phyloP scores from a whole-genome alignment of 2,888 invertebrate species.

The Gisinianus flammeolus region DNA sequence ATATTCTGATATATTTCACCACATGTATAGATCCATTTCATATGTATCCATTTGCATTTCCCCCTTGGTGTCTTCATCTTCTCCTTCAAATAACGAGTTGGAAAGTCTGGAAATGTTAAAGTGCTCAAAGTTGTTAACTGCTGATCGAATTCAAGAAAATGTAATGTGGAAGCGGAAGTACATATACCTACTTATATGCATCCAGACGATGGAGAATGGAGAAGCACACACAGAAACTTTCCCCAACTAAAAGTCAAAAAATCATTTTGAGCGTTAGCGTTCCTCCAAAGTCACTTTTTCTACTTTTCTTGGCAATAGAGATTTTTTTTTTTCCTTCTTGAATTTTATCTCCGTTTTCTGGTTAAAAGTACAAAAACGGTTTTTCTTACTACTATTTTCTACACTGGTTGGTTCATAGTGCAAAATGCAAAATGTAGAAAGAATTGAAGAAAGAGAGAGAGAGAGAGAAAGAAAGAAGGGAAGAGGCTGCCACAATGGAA shows the following conservation, averaged over 20 bases:
- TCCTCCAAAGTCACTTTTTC: not conserved
- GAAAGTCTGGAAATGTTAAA: conserved; percentile 16
- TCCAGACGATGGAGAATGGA: not conserved
- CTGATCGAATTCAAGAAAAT: conserved; percentile 23
- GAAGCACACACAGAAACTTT: conserved; percentile 15
- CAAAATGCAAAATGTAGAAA: no score
- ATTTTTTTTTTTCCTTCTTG: conserved; percentile 13
- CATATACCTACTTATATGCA: not conserved
- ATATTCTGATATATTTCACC: no score
- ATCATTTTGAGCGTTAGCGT: not conserved
- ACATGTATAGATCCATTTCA: no score
- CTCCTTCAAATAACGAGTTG: conserved; percentile 8
- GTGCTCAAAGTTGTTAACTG: conserved; percentile 11
- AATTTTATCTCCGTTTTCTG: conserved; percentile 30
- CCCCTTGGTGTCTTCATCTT: no score
- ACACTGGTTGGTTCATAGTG: no score
- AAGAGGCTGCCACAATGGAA: conserved; percentile 24
- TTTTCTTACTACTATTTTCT: no score
- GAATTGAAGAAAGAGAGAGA: not conserved
- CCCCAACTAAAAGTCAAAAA: conserved; percentile 19
- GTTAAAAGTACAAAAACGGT: no score
- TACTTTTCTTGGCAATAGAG: conserved; percentile 27
- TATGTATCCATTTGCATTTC: no score
- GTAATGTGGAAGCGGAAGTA: not conserved
- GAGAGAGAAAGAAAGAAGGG: not conserved